Evolutionary conservation across 1,140 invertebrate species (phyloP).

Genomic region (Dreissena rostriformis): DNA sequence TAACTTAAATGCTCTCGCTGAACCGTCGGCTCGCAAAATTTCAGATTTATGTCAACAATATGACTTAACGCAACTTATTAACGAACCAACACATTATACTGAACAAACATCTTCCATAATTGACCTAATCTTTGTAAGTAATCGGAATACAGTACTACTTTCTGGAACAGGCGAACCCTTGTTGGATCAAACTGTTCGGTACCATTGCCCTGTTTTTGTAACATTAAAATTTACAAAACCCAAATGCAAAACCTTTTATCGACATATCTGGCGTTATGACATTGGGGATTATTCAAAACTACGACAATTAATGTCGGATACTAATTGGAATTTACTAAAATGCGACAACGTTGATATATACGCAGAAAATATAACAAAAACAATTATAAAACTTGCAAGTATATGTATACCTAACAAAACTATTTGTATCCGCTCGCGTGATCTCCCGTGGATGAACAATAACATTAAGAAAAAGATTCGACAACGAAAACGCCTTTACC

Average conservation of each 20-base stretch:
- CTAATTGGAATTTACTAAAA: conserved; percentile 1
- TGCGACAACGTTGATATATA: conserved; percentile 4
- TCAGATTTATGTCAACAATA: conserved; percentile 11
- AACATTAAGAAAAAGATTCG: neutral
- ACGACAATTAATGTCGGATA: neutral
- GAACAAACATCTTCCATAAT: conserved; percentile 18
- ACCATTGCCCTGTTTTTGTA: conserved; percentile 10
- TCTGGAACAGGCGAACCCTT: neutral
- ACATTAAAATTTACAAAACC: neutral
- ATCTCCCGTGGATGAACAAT: conserved; percentile 9
- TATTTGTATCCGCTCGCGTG: neutral
- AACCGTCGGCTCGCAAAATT: neutral
- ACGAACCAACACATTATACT: conserved; percentile 17
- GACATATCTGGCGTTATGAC: conserved; percentile 11
- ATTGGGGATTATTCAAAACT: neutral
- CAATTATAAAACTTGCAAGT: conserved; percentile 6
- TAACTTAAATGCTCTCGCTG: neutral
- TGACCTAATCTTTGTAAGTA: conserved; percentile 5
- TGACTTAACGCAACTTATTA: neutral
- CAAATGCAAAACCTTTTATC: neutral
- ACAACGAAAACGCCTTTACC: neutral
- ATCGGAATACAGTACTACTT: neutral
- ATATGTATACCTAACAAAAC: conserved; percentile 22
- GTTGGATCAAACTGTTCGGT: neutral
- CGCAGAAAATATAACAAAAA: conserved; percentile 12